Conservation (phyloP, 2,113 vertebrate species). For the Sardina pilchardus region DNA sequence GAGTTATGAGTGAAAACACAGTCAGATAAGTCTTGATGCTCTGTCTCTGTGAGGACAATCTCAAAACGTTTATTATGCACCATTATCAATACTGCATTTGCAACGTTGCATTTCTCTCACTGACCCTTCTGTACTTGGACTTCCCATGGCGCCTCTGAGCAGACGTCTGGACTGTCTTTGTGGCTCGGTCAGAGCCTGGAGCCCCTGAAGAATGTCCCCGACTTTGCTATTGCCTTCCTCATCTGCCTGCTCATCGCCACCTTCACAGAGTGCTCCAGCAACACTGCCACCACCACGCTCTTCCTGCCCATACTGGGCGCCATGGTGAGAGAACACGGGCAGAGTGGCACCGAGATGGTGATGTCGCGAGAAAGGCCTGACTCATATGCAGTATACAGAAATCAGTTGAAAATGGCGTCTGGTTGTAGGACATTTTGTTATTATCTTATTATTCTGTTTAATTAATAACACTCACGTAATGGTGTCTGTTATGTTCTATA, state of each 20-base stretch:
- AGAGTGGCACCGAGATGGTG: no score
- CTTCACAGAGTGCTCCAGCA: slow-evolving; percentile 82
- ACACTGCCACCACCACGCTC: slow-evolving; percentile 79
- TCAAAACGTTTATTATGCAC: neutral
- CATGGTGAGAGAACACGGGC: slow-evolving; percentile 70
- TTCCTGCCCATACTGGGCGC: slow-evolving; percentile 82
- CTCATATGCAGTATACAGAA: no score
- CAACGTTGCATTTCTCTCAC: neutral
- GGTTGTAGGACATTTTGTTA: no score
- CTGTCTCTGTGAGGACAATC: neutral
- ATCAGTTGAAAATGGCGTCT: no score
- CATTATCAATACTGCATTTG: neutral
- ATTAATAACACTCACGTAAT: no score
- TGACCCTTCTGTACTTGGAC: neutral
- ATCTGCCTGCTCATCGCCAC: slow-evolving; percentile 70
- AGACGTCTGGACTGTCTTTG: slow-evolving; percentile 72
- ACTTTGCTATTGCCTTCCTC: slow-evolving; percentile 64
- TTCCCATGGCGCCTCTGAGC: neutral
- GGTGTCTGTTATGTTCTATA: no score
- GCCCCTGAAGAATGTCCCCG: slow-evolving; percentile 67
- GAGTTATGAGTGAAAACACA: neutral
- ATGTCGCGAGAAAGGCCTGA: no score
- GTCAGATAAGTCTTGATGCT: neutral
- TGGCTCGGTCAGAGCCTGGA: slow-evolving; percentile 76
- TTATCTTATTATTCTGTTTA: no score